Evolutionary conservation across 2,113 vertebrate genomes (phyloP).

Genomic region (Ploceus nigricollis): DNA sequence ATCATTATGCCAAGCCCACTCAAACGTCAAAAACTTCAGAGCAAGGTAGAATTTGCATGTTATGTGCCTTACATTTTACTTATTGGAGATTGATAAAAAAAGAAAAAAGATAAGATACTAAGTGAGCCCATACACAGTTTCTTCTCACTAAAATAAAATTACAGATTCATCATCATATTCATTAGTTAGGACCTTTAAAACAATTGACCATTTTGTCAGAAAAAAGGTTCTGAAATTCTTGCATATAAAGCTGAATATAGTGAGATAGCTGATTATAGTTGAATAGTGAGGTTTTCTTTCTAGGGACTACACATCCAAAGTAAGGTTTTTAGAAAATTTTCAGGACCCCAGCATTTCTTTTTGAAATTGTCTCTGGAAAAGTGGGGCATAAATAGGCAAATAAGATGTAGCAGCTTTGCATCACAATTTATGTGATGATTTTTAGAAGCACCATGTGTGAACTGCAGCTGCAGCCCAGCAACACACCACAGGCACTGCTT

Average conservation of each 20-base stretch:
- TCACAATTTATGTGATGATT: neutral
- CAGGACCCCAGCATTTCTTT: neutral
- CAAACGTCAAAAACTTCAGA: slow-evolving; percentile 21
- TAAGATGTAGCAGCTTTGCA: neutral
- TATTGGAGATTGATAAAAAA: neutral
- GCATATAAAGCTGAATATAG: neutral
- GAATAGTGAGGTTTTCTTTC: neutral
- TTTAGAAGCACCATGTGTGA: neutral
- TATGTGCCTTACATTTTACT: neutral
- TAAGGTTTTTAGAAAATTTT: neutral
- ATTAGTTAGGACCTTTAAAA: neutral
- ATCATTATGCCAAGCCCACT: slow-evolving; percentile 19
- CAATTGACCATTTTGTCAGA: neutral
- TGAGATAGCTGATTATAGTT: neutral
- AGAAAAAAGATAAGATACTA: neutral
- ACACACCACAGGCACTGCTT: neutral
- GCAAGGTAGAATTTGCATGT: neutral
- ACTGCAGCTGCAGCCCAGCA: neutral
- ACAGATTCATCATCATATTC: neutral
- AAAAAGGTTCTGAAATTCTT: neutral
- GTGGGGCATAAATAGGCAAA: neutral
- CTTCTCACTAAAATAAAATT: neutral
- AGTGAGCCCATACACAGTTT: neutral
- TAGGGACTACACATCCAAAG: neutral
- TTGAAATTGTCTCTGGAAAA: neutral